phyloP scores from a whole-genome alignment of 1,140 invertebrate genomes.

The Grapholita molesta region DNA sequence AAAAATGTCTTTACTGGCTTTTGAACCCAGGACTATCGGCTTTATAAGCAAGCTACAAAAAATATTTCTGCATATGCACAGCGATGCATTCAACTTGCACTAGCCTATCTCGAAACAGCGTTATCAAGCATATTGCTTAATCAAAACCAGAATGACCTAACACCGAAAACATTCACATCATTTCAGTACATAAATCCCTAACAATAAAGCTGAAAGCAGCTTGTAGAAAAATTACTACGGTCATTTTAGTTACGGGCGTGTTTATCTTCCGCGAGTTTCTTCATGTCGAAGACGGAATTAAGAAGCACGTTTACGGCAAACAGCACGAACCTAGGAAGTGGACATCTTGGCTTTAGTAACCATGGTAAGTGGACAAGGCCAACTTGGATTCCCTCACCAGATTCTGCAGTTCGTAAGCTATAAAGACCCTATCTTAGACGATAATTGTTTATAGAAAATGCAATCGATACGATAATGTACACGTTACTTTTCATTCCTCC shows the following conservation, averaged over 20 bases:
- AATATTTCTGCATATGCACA: neutral
- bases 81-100: neutral
- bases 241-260: neutral
- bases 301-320: neutral
- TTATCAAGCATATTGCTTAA: neutral
- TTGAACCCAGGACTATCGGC: too few relatives aligned
- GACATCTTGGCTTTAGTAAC: neutral
- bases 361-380: neutral
- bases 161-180: neutral
- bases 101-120: neutral
- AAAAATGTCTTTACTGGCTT: too few relatives aligned
- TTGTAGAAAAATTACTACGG: neutral
- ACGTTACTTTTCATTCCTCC: too few relatives aligned
- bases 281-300: neutral
- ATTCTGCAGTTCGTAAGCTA: neutral
- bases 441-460: too few relatives aligned
- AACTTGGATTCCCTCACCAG: neutral
- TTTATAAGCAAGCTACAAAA: neutral
- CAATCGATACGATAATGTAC: too few relatives aligned
- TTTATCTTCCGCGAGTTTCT: neutral
- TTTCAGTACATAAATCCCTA: neutral
- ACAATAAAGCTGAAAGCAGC: neutral
- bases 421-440: too few relatives aligned
- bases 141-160: neutral
- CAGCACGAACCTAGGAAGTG: neutral